phyloP scores from a whole-genome alignment of 2,113 vertebrate species.

The Neodon shergylaensis region DNA sequence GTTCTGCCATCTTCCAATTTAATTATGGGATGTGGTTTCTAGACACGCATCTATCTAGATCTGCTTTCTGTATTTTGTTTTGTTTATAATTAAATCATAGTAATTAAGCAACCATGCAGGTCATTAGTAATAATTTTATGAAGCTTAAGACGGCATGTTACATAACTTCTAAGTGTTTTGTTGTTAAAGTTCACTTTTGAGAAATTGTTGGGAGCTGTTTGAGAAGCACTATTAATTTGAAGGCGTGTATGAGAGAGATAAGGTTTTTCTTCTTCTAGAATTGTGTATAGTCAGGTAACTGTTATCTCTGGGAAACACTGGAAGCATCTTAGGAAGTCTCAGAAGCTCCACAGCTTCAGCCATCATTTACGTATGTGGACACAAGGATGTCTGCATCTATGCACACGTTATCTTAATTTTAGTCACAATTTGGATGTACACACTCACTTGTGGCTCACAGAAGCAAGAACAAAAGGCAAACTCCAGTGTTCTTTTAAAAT shows the following conservation, averaged over 20 bases:
- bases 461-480: not conserved
- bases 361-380: slow-evolving; percentile 35
- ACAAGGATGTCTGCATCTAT: not conserved
- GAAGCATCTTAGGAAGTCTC: slow-evolving; percentile 60
- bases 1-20: slow-evolving; percentile 64
- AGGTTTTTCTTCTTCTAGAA: slow-evolving; percentile 49
- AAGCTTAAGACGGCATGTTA: not conserved
- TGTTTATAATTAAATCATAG: slow-evolving; percentile 73
- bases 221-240: slow-evolving; percentile 74
- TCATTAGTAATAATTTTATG: slow-evolving; percentile 76
- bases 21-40: slow-evolving; percentile 78
- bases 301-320: slow-evolving; percentile 57
- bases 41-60: slow-evolving; percentile 59
- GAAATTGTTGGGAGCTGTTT: slow-evolving; percentile 63
- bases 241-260: slow-evolving; percentile 66
- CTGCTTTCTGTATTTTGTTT: slow-evolving; percentile 73
- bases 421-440: not conserved
- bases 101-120: slow-evolving; percentile 74
- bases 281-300: slow-evolving; percentile 50
- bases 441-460: not conserved
- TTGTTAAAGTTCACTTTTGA: slow-evolving; percentile 76
- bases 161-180: slow-evolving; percentile 76
- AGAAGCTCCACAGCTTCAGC: slow-evolving; percentile 16
- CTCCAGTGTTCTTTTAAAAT: slow-evolving; percentile 32
- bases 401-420: slow-evolving; percentile 40